Percentiles rank a stretch among this genome's conserved stretches.
phyloP scores from a whole-genome alignment of 2,113 vertebrate genomes.

The Nycticryphes semicollaris region DNA sequence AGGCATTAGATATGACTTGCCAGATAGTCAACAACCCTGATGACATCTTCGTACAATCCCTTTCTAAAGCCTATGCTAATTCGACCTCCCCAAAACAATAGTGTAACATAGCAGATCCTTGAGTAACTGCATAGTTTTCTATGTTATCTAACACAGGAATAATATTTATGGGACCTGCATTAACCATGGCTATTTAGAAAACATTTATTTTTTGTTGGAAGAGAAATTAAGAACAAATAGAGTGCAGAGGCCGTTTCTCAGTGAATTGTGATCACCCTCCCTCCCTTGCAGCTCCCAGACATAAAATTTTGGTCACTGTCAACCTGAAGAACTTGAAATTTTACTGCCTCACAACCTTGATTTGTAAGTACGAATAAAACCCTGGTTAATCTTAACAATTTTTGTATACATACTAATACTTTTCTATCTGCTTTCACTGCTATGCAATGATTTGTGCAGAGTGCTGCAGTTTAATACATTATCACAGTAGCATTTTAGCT shows the following conservation, averaged over 20 bases:
- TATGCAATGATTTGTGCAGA: neutral
- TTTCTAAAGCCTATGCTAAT: neutral
- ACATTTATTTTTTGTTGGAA: neutral
- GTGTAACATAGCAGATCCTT: neutral
- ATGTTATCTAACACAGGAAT: neutral
- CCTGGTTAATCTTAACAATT: neutral
- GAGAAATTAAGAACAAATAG: neutral
- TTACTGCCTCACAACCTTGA: neutral
- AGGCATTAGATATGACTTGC: conserved; percentile 18
- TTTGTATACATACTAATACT: neutral
- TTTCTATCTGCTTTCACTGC: neutral
- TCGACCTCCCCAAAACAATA: neutral
- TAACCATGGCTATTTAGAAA: neutral
- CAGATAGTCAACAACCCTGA: neutral
- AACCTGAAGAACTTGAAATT: neutral
- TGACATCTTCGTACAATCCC: neutral
- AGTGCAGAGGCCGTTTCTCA: neutral
- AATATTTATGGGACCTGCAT: neutral
- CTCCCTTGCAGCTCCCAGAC: neutral
- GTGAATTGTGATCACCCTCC: neutral
- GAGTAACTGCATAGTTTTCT: neutral
- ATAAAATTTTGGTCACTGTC: neutral
- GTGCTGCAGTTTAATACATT: neutral
- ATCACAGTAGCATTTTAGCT: neutral
- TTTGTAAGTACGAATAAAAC: neutral